Evolutionary conservation across 2,113 vertebrate species (phyloP), one percentile per base, ranked within the genome.

Genomic region (Hippocampus abdominalis): DNA sequence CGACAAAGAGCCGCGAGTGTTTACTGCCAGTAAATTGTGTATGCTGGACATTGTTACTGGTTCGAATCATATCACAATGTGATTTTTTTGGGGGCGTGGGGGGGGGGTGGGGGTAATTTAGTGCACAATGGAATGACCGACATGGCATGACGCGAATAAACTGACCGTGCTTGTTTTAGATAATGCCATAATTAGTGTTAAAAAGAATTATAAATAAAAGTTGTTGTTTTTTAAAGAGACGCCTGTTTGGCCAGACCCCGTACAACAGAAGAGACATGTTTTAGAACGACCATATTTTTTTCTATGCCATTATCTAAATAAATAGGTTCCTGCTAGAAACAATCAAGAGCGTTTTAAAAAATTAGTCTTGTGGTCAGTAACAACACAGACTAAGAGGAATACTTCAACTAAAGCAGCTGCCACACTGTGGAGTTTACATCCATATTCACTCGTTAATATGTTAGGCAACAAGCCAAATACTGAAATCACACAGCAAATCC

Each of bases 401-500:
- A 40, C n/a, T 42, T 13, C 1, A 63, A 64, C n/a, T 25, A 46
- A 46, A 64, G 39, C 60, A 62, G 60, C 36, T n/a, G 8, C 18
- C 60, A 62, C 60, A 40, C 60, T 12, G 32, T 36, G 59, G 20
- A 64, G n/a, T 64, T 44, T 64, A 46, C 42, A 46, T 46, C 40
- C n/a, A 18, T 25, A 25, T 18, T 23, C 39, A 42, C n/a, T 64
- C 42, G 46, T 32, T 46, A 46, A 16, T 25, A 27, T n/a, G 13
- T 18, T 60, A 59, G 29, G 39, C 29, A 20, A 62, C 32, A 62
- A 62, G 18, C 8, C 29, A 29, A 32, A 32, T 36, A 71, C 62
- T 29, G 70, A 80, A 75, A 72, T 66, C 29, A 53, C 70, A 72
- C 51, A 72, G 69, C 66, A 75, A 70, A 54, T 53, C 25, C 62